Evolutionary conservation across 2,113 vertebrate species (phyloP).

Genomic region (Uria lomvia): DNA sequence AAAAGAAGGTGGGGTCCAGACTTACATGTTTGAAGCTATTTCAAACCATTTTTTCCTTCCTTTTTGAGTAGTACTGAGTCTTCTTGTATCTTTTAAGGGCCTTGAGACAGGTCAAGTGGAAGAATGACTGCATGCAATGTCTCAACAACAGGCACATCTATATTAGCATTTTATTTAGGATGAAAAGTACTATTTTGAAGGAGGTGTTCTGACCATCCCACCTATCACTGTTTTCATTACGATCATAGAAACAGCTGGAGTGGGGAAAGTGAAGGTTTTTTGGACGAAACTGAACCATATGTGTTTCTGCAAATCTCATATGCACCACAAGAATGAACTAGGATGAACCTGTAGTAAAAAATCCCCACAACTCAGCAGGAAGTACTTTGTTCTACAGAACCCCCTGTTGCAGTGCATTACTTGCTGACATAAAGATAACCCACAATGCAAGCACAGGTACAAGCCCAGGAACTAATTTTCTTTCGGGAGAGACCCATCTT

Average conservation of each 20-base stretch:
- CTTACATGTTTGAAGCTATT: not conserved
- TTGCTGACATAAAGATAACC: not conserved
- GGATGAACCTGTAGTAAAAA: not conserved
- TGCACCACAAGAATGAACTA: not conserved
- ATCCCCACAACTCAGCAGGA: not conserved
- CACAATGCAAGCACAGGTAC: not conserved
- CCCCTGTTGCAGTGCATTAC: not conserved
- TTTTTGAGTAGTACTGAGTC: not conserved
- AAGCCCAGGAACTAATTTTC: not conserved
- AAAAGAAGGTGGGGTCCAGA: not conserved
- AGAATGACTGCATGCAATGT: not conserved
- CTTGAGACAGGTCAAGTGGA: not conserved
- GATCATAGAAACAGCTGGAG: not conserved
- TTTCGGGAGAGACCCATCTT: not conserved
- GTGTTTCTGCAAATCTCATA: not conserved
- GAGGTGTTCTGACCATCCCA: not conserved
- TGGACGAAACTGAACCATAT: not conserved
- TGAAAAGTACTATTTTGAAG: not conserved
- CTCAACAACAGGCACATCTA: not conserved
- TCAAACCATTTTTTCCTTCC: not conserved
- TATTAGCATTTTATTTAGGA: not conserved
- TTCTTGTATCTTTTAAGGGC: not conserved
- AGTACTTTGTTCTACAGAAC: not conserved
- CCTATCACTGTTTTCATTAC: not conserved
- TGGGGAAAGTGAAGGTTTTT: not conserved